A percentile compares a stretch with the other conserved stretches of the same genome.
Evolutionary conservation across 1,140 invertebrate species (phyloP).

Genomic region (Trichonephila inaurata): DNA sequence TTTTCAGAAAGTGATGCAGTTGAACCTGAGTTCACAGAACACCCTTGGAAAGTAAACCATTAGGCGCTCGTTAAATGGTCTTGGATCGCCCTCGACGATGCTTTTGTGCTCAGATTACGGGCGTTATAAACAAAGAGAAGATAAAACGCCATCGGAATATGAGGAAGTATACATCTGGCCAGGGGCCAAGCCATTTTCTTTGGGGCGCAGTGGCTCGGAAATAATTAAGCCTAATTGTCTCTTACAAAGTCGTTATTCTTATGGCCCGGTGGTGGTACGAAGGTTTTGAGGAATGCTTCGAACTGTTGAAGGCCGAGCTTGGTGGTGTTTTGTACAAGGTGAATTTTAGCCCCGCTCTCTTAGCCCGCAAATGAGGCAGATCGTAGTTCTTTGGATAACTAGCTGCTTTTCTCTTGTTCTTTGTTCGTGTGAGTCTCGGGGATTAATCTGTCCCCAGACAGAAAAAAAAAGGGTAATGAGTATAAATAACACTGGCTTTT

Average conservation of each 20-base stretch:
- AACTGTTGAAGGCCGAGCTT: slow-evolving; percentile 22
- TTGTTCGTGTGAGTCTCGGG: background rate
- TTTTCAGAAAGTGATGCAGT: background rate
- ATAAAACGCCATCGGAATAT: slow-evolving; percentile 25
- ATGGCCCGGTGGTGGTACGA: background rate
- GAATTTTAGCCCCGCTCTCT: background rate
- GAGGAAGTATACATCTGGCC: slow-evolving; percentile 35
- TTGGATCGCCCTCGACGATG: background rate
- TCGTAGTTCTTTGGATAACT: background rate
- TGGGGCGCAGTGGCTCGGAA: slow-evolving; percentile 13
- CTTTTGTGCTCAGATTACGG: slow-evolving; percentile 37
- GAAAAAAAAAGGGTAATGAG: background rate
- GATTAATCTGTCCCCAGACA: background rate
- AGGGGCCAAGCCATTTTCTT: slow-evolving; percentile 23
- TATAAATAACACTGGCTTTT: background rate
- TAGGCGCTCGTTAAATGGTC: background rate
- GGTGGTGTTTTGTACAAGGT: background rate
- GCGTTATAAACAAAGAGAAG: slow-evolving; percentile 32
- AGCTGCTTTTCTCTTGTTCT: background rate
- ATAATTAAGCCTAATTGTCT: slow-evolving; percentile 58
- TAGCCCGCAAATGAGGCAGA: background rate
- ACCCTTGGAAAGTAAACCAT: slow-evolving; percentile 12
- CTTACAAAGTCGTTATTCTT: slow-evolving; percentile 36
- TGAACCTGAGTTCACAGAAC: background rate
- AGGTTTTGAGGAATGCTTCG: background rate